Evolutionary conservation across 2,888 invertebrate genomes (phyloP).

Genomic region (Graphium colonna): DNA sequence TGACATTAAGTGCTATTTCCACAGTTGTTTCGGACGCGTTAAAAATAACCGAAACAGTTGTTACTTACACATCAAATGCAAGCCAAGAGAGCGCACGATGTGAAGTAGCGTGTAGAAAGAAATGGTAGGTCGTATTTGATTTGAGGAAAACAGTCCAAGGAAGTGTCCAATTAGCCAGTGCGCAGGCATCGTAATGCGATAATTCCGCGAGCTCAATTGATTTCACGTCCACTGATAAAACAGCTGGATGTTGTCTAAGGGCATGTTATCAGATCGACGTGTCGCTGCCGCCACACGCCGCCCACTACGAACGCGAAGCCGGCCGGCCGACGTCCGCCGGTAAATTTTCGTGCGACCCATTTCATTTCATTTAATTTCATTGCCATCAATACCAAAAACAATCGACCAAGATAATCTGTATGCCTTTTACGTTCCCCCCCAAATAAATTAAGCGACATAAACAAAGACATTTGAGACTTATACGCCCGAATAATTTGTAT

Average conservation of each 20-base stretch:
- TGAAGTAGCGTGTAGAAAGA: neutral
- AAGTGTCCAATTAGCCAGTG: slow-evolving; percentile 71
- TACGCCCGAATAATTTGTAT: slow-evolving; percentile 62
- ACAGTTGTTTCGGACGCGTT: slow-evolving; percentile 32
- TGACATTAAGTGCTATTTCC: slow-evolving; percentile 40
- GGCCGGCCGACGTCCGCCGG: slow-evolving; percentile 33
- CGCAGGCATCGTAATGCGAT: slow-evolving; percentile 64
- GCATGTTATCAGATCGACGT: slow-evolving; percentile 70
- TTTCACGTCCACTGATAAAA: slow-evolving; percentile 67
- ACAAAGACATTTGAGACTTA: slow-evolving; percentile 54
- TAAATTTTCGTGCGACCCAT: slow-evolving; percentile 28
- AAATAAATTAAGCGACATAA: slow-evolving; percentile 53
- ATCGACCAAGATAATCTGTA: slow-evolving; percentile 35
- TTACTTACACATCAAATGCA: slow-evolving; percentile 4
- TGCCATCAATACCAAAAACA: slow-evolving; percentile 32
- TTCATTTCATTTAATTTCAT: slow-evolving; percentile 32
- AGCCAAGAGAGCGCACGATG: neutral
- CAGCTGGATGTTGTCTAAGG: slow-evolving; percentile 67
- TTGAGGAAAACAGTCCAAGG: slow-evolving; percentile 42
- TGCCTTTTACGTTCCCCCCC: slow-evolving; percentile 42
- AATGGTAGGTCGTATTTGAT: slow-evolving; percentile 3
- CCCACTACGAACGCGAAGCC: slow-evolving; percentile 62
- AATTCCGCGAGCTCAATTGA: slow-evolving; percentile 71
- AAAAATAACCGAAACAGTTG: slow-evolving; percentile 18
- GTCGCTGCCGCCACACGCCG: slow-evolving; percentile 56